phyloP scores from a whole-genome alignment of 2,888 invertebrate species.

The Luperina testacea region DNA sequence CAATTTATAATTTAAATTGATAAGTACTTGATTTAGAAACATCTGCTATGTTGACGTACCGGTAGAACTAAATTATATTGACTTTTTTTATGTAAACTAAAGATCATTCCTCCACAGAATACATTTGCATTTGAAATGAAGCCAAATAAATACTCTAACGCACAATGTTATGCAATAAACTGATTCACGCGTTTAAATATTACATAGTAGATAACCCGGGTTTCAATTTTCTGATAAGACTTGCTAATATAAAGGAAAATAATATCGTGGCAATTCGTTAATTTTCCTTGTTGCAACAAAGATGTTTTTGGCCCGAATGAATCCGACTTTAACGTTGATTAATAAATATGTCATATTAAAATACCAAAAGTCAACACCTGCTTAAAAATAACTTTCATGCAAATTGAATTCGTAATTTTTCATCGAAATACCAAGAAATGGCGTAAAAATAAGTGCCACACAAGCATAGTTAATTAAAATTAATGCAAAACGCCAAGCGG shows the following conservation, averaged over 20 bases:
- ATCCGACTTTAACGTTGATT: constrained; percentile 13
- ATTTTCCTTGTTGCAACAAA: constrained; percentile 44
- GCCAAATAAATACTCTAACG: constrained; percentile 55
- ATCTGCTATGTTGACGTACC: background rate
- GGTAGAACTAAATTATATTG: constrained; percentile 20
- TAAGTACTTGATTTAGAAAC: constrained; percentile 19
- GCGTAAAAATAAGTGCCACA: constrained; percentile 56
- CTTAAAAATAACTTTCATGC: constrained; percentile 45
- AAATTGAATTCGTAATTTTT: constrained; percentile 55
- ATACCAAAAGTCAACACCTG: constrained; percentile 32
- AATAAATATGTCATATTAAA: constrained; percentile 30
- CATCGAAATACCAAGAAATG: constrained; percentile 57
- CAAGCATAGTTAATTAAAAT: constrained; percentile 71
- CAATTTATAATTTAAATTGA: background rate
- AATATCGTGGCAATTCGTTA: constrained; percentile 18
- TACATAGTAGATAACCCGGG: constrained; percentile 39
- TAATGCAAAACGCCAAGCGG: constrained; percentile 74
- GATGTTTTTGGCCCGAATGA: constrained; percentile 18
- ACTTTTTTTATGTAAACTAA: constrained; percentile 32
- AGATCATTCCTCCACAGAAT: constrained; percentile 19
- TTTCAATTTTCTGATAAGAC: constrained; percentile 53
- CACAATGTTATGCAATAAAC: constrained; percentile 52
- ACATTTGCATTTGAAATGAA: constrained; percentile 53
- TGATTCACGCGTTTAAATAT: constrained; percentile 48
- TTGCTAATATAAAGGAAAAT: constrained; percentile 46